A percentile compares a stretch with the other conserved stretches of the same genome.
Evolutionary conservation across 1,140 invertebrate genomes (phyloP).

Genomic region (Aporrectodea caliginosa): DNA sequence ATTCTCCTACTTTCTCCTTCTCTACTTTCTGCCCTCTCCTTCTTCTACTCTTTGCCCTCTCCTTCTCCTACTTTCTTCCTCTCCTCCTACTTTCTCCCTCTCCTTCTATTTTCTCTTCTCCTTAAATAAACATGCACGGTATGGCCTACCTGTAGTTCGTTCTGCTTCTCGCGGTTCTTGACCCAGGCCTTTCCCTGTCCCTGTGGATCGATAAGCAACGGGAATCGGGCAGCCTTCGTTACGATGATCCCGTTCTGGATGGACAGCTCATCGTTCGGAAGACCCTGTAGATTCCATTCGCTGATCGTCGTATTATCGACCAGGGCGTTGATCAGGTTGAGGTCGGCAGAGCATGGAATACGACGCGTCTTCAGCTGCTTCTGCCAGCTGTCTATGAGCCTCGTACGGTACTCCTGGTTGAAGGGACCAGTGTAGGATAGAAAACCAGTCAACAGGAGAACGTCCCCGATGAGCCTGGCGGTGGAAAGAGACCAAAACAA

Average conservation of each 20-base stretch:
- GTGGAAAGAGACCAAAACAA: too few relatives aligned
- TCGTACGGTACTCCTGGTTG: constrained; percentile 86
- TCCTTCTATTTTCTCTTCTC: too few relatives aligned
- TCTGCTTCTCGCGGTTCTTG: constrained; percentile 83
- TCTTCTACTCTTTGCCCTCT: too few relatives aligned
- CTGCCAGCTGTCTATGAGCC: constrained; percentile 77
- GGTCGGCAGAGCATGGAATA: constrained; percentile 78
- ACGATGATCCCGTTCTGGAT: constrained; percentile 95
- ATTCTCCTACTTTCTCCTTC: too few relatives aligned
- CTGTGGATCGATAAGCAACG: constrained; percentile 90
- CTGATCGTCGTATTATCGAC: constrained; percentile 79
- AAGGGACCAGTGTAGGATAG: constrained; percentile 94
- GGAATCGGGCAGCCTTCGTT: constrained; percentile 84
- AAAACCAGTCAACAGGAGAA: constrained; percentile 86
- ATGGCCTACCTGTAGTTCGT: constrained; percentile 80
- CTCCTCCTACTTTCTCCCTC: too few relatives aligned
- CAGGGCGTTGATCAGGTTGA: constrained; percentile 86
- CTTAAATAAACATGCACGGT: too few relatives aligned
- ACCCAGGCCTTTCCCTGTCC: constrained; percentile 97
- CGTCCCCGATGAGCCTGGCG: constrained; percentile 81
- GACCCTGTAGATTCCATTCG: constrained; percentile 92
- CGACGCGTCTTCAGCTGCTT: constrained; percentile 70
- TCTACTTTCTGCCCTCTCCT: too few relatives aligned
- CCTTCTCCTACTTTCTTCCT: too few relatives aligned
- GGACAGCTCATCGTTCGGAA: constrained; percentile 93